phyloP scores from a whole-genome alignment of 1,140 invertebrate species.

The Pollicipes pollicipes region DNA sequence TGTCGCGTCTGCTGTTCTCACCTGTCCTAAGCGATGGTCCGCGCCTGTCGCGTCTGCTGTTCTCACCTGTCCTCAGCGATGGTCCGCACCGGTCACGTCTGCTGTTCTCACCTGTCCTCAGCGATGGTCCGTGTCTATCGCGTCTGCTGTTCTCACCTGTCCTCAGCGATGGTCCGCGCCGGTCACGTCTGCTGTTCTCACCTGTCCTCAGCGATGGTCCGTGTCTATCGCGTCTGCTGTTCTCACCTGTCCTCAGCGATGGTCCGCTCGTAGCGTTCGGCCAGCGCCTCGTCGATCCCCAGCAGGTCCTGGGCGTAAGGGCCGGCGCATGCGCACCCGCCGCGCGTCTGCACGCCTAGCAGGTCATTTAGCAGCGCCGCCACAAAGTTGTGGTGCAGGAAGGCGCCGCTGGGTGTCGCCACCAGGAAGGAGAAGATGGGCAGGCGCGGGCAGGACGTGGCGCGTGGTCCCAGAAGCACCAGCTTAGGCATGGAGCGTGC shows the following conservation, averaged over 20 bases:
- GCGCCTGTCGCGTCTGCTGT: no score
- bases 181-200: no score
- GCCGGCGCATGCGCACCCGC: conserved; percentile 65
- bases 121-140: no score
- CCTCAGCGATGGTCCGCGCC: no score
- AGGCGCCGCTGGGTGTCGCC: conserved; percentile 45
- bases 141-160: no score
- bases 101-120: no score
- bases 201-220: no score
- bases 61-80: no score
- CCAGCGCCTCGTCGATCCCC: conserved; percentile 56
- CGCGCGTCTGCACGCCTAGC: conserved; percentile 74
- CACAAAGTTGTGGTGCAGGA: conserved; percentile 79
- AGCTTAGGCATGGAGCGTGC: conserved; percentile 46
- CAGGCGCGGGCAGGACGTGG: conserved; percentile 41
- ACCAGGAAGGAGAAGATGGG: conserved; percentile 76
- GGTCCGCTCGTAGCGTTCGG: conserved; percentile 53
- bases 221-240: no score
- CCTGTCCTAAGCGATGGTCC: no score
- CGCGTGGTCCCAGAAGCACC: conserved; percentile 52
- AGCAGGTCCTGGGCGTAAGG: conserved; percentile 68
- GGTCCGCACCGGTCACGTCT: no score
- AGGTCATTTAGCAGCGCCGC: conserved; percentile 74
- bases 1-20: no score
- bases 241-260: conserved; percentile 43